Conservation (phyloP, 2,113 vertebrate species). For the Mesoclemmys tuberculata region DNA sequence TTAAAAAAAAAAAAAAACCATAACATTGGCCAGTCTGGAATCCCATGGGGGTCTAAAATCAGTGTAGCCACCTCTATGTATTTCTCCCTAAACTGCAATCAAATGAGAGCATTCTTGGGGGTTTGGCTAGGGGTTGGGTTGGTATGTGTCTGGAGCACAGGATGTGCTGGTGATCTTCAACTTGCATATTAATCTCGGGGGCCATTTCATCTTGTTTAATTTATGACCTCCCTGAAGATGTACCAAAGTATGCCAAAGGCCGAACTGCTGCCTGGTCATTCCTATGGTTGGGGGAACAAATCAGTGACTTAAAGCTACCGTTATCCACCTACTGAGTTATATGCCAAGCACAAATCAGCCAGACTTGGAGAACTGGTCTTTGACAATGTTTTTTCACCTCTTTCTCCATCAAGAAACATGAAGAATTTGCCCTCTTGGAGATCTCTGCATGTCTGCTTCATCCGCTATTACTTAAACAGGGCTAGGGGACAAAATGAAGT, state of each 20-base stretch:
- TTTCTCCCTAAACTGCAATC: neutral
- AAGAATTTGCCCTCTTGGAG: rapidly evolving
- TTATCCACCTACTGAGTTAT: too few relatives aligned
- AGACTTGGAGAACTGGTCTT: neutral
- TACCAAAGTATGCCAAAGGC: neutral
- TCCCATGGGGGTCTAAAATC: neutral
- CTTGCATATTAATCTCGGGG: neutral
- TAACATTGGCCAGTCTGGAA: neutral
- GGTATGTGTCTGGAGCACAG: neutral
- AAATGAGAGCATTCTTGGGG: neutral
- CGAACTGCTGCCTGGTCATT: neutral
- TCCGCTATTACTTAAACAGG: neutral
- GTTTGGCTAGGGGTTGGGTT: neutral
- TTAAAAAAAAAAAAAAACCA: neutral
- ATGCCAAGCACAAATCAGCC: neutral
- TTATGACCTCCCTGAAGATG: too few relatives aligned
- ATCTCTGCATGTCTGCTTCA: neutral
- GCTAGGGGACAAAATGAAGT: neutral
- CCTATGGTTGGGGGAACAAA: too few relatives aligned
- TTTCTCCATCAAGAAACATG: neutral
- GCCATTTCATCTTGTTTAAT: too few relatives aligned
- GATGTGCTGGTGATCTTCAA: neutral
- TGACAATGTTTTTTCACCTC: neutral
- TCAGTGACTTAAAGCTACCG: too few relatives aligned
- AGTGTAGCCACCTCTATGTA: rapidly evolving